Base-by-base conservation (phyloP, 2,113 vertebrate species). In the Muscicapa adusta region DNA sequence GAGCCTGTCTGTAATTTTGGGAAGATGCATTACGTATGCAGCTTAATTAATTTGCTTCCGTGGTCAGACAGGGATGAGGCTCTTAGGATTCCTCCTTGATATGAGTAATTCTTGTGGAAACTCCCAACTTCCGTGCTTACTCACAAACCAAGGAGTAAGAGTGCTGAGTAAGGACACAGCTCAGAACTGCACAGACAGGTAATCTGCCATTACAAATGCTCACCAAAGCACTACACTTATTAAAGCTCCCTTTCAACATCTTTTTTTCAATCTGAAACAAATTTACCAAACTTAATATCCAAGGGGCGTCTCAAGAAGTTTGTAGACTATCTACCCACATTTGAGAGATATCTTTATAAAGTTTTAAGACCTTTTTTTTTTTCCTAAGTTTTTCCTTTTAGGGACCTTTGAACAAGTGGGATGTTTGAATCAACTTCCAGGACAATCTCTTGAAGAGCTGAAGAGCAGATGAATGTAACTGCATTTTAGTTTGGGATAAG, bases 101-200 rank as follows among this genome's bases (percentile, higher is more conserved):
- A 4, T 75, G 91, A 97, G 45, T 92, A 82, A 89, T 23, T 68
- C 60, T 33, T 45, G 20, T 0, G 50, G 91, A 85, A 95, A 93
- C 29, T 94, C 94, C 92, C 73, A 34, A 50, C 91, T 96, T 94
- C 94, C 73, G 72, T 60, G 40, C 47, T 91, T 58, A 86, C 76
- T 94, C 89, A 84, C 38, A 51, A 60, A 36, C n/a, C 68, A 67
- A 54, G 53, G 43, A 45, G n/a, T 43, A 62, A 26, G 82, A 84
- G 28, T 72, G 73, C 89, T 89, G 93, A 97, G 70, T 68, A 91
- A 86, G 76, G 14, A 17, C 6, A 40, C 17, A 14, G 57, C 73
- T 89, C 81, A 81, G 57, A 70, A 67, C 5, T 74, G 60, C 73
- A 63, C 57, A 53, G 73, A 63, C 48, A 72, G 61, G 77, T 85